These are phyloP conservation scores for Ctenoplectra terminalis DNA, from an alignment of 1,140 invertebrate species.

Conservation along the genomic window DNA sequence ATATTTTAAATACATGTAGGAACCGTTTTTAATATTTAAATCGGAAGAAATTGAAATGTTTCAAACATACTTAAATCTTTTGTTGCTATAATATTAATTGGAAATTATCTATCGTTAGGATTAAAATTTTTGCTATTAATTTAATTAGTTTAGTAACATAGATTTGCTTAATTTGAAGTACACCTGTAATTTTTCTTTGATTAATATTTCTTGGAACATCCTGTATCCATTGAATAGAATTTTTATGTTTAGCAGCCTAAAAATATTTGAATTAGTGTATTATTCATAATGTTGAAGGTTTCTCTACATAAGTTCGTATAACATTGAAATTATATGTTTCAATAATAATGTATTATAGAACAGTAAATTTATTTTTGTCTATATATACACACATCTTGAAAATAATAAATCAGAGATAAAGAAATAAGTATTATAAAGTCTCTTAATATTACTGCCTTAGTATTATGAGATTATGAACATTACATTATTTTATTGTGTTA, in stretches of 20 bases:
- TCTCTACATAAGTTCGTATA: constrained; percentile 14
- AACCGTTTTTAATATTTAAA: background rate
- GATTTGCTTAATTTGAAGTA: constrained; percentile 8
- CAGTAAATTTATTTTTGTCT: constrained; percentile 36
- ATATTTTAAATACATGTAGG: background rate
- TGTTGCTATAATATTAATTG: constrained; percentile 8
- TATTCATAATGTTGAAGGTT: constrained; percentile 15
- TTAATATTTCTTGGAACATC: constrained; percentile 45
- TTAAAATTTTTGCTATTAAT: background rate
- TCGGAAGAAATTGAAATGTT: constrained; percentile 2
- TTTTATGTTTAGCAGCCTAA: background rate
- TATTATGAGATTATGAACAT: constrained; percentile 9
- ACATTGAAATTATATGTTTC: constrained; percentile 24
- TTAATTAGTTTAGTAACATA: constrained; percentile 19
- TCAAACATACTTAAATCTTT: constrained; percentile 1
- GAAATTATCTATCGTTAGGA: background rate
- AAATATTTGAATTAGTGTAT: constrained; percentile 18
- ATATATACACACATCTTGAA: constrained; percentile 23
- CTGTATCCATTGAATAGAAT: constrained; percentile 8
- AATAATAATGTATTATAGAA: constrained; percentile 34
- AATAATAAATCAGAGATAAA: constrained; percentile 35
- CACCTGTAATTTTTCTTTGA: constrained; percentile 8
- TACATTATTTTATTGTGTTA: constrained; percentile 20
- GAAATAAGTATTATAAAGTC: constrained; percentile 36
- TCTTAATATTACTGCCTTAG: constrained; percentile 48